Evolutionary conservation across 92 coral and sea anemone species (phyloP).

Genomic region (Galaxea fascicularis): DNA sequence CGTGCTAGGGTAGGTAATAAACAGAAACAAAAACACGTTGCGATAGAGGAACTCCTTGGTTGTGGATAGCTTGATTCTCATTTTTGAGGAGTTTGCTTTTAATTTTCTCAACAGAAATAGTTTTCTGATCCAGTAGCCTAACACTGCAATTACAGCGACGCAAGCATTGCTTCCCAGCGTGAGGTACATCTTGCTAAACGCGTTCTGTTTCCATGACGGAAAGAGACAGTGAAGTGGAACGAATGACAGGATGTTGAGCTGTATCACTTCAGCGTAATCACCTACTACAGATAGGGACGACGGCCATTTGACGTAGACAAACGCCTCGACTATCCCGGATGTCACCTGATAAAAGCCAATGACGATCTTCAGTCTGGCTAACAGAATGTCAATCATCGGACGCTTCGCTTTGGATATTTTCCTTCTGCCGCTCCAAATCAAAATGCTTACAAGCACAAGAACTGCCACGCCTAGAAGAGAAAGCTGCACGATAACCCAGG

Average conservation of each 20-base stretch:
- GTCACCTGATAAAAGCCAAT: constrained; percentile 72
- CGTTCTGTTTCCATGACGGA: constrained; percentile 52
- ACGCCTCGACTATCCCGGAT: constrained; percentile 64
- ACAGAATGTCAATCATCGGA: constrained; percentile 54
- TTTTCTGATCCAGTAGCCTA: constrained; percentile 43
- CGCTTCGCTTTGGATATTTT: constrained; percentile 47
- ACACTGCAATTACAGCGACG: constrained; percentile 31
- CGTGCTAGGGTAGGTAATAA: constrained; percentile 71
- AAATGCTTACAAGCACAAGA: constrained; percentile 34
- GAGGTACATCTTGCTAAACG: constrained; percentile 47
- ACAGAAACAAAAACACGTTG: constrained; percentile 58
- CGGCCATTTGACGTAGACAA: constrained; percentile 78
- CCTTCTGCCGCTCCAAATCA: constrained; percentile 38
- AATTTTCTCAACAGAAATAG: constrained; percentile 12
- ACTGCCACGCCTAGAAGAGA: constrained; percentile 39
- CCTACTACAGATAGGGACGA: constrained; percentile 52
- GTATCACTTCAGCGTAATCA: constrained; percentile 65
- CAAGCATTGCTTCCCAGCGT: constrained; percentile 35
- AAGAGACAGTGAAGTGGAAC: constrained; percentile 70
- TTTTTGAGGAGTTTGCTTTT: constrained; percentile 1
- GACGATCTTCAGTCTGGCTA: constrained; percentile 71
- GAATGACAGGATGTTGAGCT: constrained; percentile 69
- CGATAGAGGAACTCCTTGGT: constrained; percentile 50
- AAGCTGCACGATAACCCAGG: constrained; percentile 45
- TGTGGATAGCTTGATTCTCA: constrained; percentile 11